Base-by-base conservation (phyloP, 92 coral and sea anemone genomes). In the Isaurus tuberculatus region DNA sequence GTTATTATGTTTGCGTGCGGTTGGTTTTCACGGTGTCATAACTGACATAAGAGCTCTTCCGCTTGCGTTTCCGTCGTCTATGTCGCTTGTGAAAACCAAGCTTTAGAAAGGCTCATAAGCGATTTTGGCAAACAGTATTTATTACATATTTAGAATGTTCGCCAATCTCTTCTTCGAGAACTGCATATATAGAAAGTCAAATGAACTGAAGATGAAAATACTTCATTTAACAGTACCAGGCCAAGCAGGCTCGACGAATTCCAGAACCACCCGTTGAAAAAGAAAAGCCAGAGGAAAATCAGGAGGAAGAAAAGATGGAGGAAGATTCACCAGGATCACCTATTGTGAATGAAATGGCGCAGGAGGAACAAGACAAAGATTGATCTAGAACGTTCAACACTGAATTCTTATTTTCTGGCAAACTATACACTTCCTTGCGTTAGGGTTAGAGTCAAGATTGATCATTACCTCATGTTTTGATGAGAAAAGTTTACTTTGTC, bases 241-340 rank as follows among this genome's bases (percentile, higher is more conserved):
- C 89, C 32, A 75, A 79, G 79, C 89, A 80, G 51, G 63, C 91
- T 2, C 81, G 53, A 43, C 72, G 74, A 48, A 90, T 97, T 14
- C 99, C 99, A 8, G 91, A 84, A 71, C 98, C 99, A 34, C 99
- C 99, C 65, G 85, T 88, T 46, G 97, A 93, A 58, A 90, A 87
- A 19, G 91, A 79, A 26, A 79, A 85, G 77, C 58, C 74, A 22
- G 83, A 85, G 61, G 49, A 79, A 36, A 72, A 49, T 0, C 86
- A 87, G 75, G 90, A 87, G 71, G 86, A 57, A 19, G 74, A 86
- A 28, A 71, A 53, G 58, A 28, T 44, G 81, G 90, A 84, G 31
- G 83, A 79, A 19, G 87, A 88, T 20, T 84, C 86, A 20, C 90
- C 85, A 31, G 97, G 99, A 14, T 90, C 99, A 6, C 98, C 91